Evolutionary conservation across 2,797 vertebrate genomes (phyloP), one percentile per base, ranked within the genome.

Genomic region (Catamblyrhynchus diadema): DNA sequence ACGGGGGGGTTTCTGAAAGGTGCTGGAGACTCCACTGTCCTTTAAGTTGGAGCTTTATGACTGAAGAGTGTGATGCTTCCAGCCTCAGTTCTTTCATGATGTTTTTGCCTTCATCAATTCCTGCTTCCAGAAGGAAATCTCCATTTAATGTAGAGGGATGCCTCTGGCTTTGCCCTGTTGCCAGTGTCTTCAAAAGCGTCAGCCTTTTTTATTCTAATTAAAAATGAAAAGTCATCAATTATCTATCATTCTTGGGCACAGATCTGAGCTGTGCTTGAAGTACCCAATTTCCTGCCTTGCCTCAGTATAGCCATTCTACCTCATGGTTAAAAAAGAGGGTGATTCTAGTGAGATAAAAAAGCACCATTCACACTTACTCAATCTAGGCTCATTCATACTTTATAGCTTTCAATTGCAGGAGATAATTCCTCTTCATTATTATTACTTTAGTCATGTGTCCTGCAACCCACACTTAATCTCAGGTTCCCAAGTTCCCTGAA

Each of bases 111-210:
- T 87, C 2, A 0, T 12, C 20, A 54, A 39, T 72, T 95, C 42
- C 50, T 82, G 20, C 71, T 95, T 94, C 59, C 66, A 82, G 62
- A 16, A 87, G 47, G 70, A 91, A 94, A 94, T 65, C 14, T 57
- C 42, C 39, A 42, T 54, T 88, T 88, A 79, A 72, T 65, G 33
- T 30, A 59, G 20, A 72, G 41, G 50, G 30, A 73, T 80, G 84
- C 89, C 81, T 62, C 77, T 82, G 85, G 93, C 74, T 77, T 89
- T 93, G 56, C 51, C 41, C 12, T 59, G 15, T 21, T 87, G 35
- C n/a, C 54, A 50, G 7, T 3, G 0, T 77, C 74, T 87, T 87
- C 84, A 87, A 66, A 94, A 82, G 8, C n/a, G 72, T 28, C 71
- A 45, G 7, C 12, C 41, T 41, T 47, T 56, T 14, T 24, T 18